Evolutionary conservation across 2,888 invertebrate species (phyloP).

Genomic region (Metallyticus violacea): DNA sequence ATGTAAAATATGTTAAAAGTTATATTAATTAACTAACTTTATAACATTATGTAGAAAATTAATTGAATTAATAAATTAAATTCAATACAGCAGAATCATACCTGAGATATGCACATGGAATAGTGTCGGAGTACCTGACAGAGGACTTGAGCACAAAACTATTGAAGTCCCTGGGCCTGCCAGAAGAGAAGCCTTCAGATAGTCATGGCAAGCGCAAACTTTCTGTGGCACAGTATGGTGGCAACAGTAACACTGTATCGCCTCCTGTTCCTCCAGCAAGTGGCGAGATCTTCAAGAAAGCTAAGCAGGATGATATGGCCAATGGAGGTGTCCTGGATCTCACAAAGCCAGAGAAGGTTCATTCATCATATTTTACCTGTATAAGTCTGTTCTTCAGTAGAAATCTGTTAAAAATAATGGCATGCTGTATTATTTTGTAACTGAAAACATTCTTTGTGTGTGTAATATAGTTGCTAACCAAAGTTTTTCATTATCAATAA

Average conservation of each 20-base stretch:
- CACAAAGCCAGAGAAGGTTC: conserved; percentile 46
- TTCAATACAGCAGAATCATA: conserved; percentile 57
- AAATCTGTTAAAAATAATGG: not conserved
- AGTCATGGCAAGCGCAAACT: conserved; percentile 47
- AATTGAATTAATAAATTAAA: too few relatives aligned
- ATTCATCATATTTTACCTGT: not conserved
- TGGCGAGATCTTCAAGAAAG: conserved; percentile 25
- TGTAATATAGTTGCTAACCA: not conserved
- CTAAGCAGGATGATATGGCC: conserved; percentile 26
- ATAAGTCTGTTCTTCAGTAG: not conserved
- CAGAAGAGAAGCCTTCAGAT: conserved; percentile 49
- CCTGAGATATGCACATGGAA: conserved; percentile 71
- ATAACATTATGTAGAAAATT: too few relatives aligned
- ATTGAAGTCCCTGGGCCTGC: conserved; percentile 62
- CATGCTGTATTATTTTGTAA: not conserved
- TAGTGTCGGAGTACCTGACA: conserved; percentile 74
- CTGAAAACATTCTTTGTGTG: not conserved
- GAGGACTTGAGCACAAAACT: conserved; percentile 65
- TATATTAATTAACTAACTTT: too few relatives aligned
- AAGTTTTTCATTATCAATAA: not conserved
- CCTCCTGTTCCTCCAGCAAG: not conserved
- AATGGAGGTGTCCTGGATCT: conserved; percentile 40
- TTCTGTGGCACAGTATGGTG: conserved; percentile 32
- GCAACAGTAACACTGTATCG: conserved; percentile 13
- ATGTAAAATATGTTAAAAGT: too few relatives aligned